Conservation (phyloP, 2,888 invertebrate species). For the Drosophila fungiperda region DNA sequence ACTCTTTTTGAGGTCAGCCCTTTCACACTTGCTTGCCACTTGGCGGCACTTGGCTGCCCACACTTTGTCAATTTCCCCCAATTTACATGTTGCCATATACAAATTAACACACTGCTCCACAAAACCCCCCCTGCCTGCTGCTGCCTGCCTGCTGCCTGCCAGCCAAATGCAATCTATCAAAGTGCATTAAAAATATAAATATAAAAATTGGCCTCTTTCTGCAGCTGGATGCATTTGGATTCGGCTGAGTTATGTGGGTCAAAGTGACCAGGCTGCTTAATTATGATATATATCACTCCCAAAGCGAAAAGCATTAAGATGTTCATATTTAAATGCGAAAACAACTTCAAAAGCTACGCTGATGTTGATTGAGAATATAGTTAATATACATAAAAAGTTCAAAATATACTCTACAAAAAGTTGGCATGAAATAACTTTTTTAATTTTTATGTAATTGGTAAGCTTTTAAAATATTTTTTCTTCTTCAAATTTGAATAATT, state of each 20-base stretch:
- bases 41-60: constrained; percentile 39
- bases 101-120: constrained; percentile 67
- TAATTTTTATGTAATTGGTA: neutral
- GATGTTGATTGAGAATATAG: neutral
- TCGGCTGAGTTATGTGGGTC: constrained; percentile 61
- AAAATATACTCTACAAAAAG: neutral
- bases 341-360: constrained; percentile 31
- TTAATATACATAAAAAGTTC: neutral
- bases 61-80: constrained; percentile 57
- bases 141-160: constrained; percentile 31
- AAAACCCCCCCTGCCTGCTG: constrained; percentile 18
- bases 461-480: neutral
- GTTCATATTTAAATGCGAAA: constrained; percentile 1
- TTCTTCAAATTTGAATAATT: neutral
- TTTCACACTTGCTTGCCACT: constrained; percentile 60
- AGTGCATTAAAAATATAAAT: constrained; percentile 61
- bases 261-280: constrained; percentile 63
- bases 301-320: constrained; percentile 43
- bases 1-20: constrained; percentile 56
- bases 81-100: constrained; percentile 64
- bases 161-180: constrained; percentile 76
- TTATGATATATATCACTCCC: constrained; percentile 72
- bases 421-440: neutral
- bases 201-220: constrained; percentile 29
- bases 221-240: constrained; percentile 32